Evolutionary conservation across 2,888 invertebrate species (phyloP), one percentile per base, ranked within the genome.

Genomic region (Eulithis testata): DNA sequence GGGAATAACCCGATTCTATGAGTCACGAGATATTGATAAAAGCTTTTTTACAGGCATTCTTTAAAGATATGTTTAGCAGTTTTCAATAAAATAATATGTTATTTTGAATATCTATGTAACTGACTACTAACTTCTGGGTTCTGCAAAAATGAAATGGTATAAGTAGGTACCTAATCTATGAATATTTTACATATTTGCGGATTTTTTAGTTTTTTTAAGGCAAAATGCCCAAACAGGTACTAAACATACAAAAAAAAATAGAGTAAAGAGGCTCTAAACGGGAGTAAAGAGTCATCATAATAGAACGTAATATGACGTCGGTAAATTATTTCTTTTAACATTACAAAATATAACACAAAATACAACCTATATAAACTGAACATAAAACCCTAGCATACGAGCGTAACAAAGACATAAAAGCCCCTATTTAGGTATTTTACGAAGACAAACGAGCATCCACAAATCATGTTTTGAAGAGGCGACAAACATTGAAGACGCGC

Each of bases 381-480:
- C 51, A 67, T 60, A 60, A 60, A 60, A 14, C 63, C 47, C 50
- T 51, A 50, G 54, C 50, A 49, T 54, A 60, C 51, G 31, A 44
- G 45, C 53, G 68, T 60, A 66, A 65, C 65, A 65, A 58, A 63
- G 66, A 57, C 63, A 68, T 65, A 72, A 63, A 70, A 67, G 70
- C 65, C 67, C 50, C 43, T 63, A 65, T 67, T 72, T 69, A 64
- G 61, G 56, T 60, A 65, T 51, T 60, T 62, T 56, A 65, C 55
- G 62, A 60, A 71, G 82, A 86, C 82, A 85, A 86, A 88, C 86
- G 81, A 74, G 75, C 76, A 73, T 74, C 81, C 72, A 88, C 85
- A 84, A 87, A 87, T 89, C 86, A 86, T 82, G 84, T 85, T 87
- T 85, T 84, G 85, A 86, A 71, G 83, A 82, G 79, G 80, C 74